Base-by-base conservation (phyloP, 37 sponge, comb jelly and placozoan genomes). In the Halichondria panicea region DNA sequence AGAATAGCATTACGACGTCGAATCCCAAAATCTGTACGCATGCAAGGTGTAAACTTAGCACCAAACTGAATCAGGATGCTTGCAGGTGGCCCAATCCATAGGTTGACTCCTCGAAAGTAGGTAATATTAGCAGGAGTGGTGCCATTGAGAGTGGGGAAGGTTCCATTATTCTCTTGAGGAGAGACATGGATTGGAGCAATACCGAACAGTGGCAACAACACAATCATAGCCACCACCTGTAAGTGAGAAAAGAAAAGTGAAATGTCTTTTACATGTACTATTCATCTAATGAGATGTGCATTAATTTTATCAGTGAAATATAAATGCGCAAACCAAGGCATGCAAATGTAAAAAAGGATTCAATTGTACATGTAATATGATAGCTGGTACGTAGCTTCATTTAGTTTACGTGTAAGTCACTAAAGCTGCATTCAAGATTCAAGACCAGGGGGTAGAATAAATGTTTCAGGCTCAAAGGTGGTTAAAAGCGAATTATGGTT, bases 21-120 rank as follows among this genome's bases (percentile, higher is more conserved):
- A 30, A 97, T 94, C 53, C 68, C 79, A 75, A 78, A 81, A 68
- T 97, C 98, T 18, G 55, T 76, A 1, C 98, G 76, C 98, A 97
- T 97, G 45, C 98, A 97, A 0, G 98, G 98, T 22, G 92, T 91
- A 63, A 90, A 97, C 78, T 91, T 88, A 6, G 94, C 95, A 0
- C 98, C 95, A 34, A 81, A 45, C n/a, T 63, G 70, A 44, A 97
- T 91, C 25, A 97, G 81, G 56, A 77, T 50, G 38, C 37, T 52
- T n/a, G 81, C 74, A 9, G 73, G 58, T 3, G 92, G 82, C 3
- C 98, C 98, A 42, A 94, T 86, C 98, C 98, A 97, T 53, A 91
- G 63, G 82, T 97, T 97, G 27, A 81, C 42, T 18, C 76, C 56
- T 0, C 48, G 70, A 38, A 45, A 74, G 56, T 88, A 88, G 4